These are phyloP conservation scores for Pheucticus melanocephalus DNA, from an alignment of 2,113 vertebrate genomes.

Conservation along the genomic window DNA sequence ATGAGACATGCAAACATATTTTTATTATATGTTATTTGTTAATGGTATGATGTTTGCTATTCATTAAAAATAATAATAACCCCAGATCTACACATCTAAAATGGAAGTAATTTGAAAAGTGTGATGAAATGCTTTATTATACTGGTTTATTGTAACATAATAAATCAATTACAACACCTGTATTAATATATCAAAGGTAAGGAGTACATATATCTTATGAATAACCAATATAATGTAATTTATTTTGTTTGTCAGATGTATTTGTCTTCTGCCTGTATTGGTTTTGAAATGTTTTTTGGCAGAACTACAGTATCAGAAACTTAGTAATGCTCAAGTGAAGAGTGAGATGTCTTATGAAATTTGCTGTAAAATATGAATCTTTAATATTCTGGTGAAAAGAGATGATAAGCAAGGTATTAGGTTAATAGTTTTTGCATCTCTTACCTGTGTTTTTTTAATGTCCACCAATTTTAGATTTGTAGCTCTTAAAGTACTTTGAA, in stretches of 20 bases:
- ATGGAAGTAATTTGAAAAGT: neutral
- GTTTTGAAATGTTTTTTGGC: neutral
- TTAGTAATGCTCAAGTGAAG: conserved; percentile 10
- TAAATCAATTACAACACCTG: neutral
- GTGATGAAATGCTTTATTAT: neutral
- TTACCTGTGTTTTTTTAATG: neutral
- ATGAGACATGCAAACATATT: neutral
- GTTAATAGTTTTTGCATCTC: neutral
- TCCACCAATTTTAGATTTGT: neutral
- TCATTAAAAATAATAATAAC: neutral
- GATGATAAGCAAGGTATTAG: neutral
- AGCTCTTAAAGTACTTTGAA: neutral
- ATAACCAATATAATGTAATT: neutral
- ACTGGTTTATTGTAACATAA: neutral
- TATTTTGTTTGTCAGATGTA: neutral
- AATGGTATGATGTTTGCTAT: neutral
- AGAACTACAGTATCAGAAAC: neutral
- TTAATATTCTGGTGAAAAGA: neutral
- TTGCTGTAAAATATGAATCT: neutral
- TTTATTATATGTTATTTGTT: neutral
- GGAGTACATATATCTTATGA: neutral
- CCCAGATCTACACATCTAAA: neutral
- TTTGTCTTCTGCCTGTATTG: neutral
- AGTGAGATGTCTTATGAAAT: conserved; percentile 16
- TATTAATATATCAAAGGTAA: neutral